phyloP scores from a whole-genome alignment of 2,888 invertebrate species.

The Drosophila imparisetae region DNA sequence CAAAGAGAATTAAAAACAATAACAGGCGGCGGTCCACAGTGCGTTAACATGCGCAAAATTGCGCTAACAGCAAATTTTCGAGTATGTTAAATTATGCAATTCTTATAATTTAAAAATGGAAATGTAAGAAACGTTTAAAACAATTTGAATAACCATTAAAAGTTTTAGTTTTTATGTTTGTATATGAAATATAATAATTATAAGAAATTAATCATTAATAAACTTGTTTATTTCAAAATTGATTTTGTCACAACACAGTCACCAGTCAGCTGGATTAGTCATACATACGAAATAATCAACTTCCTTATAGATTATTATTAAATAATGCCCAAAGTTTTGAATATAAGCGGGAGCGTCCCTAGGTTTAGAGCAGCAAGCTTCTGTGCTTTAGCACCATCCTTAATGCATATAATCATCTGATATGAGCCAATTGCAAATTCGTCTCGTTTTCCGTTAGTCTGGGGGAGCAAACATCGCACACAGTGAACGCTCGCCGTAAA shows the following conservation, averaged over 20 bases:
- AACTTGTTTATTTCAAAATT: not conserved
- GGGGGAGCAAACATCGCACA: slow-evolving; percentile 1
- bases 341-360: not conserved
- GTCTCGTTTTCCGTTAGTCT: slow-evolving; percentile 7
- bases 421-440: slow-evolving; percentile 1
- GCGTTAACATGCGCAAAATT: slow-evolving; percentile 1
- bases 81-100: not conserved
- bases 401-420: slow-evolving; percentile 11
- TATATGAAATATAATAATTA: not conserved
- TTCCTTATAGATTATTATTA: not conserved
- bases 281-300: not conserved
- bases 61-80: not conserved
- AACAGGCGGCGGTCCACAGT: not conserved
- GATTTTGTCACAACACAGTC: not conserved
- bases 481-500: not conserved
- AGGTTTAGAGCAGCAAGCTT: slow-evolving; percentile 7
- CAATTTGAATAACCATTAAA: not conserved
- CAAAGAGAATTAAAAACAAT: not conserved
- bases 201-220: not conserved
- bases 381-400: not conserved
- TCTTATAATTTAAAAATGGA: not conserved
- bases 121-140: not conserved
- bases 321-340: not conserved
- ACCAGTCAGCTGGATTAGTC: not conserved
- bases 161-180: not conserved